A percentile compares a stretch with the other conserved stretches of the same genome.
Evolutionary conservation across 2,888 invertebrate species (phyloP).

Genomic region (Spialia ferax): DNA sequence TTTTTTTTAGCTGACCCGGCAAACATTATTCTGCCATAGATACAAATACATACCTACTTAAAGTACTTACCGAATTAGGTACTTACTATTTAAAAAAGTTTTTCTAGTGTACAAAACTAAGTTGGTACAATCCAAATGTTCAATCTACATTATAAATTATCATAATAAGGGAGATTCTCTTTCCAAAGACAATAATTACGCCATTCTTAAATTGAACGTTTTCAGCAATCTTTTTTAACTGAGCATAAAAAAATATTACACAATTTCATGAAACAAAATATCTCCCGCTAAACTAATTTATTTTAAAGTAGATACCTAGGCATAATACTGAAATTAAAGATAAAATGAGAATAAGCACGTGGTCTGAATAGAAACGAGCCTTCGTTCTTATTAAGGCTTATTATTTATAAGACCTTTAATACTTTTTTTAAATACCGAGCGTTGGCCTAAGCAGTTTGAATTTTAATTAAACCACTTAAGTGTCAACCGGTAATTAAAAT

Average conservation of each 20-base stretch:
- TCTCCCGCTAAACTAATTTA: constrained; percentile 6
- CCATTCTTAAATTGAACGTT: background rate
- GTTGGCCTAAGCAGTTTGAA: constrained; percentile 54
- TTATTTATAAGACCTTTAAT: constrained; percentile 31
- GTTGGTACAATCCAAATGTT: too few relatives aligned
- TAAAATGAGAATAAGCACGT: constrained; percentile 21
- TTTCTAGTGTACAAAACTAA: too few relatives aligned
- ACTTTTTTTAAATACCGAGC: constrained; percentile 18
- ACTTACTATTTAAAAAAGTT: too few relatives aligned
- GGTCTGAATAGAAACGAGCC: constrained; percentile 23
- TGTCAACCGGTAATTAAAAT: constrained; percentile 53
- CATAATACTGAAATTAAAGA: constrained; percentile 24
- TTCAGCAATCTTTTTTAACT: background rate
- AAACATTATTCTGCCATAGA: too few relatives aligned
- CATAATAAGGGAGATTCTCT: too few relatives aligned
- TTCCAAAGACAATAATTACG: background rate
- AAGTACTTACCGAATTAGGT: too few relatives aligned
- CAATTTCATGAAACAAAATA: constrained; percentile 1
- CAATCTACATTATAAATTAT: too few relatives aligned
- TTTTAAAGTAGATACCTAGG: constrained; percentile 19
- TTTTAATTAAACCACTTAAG: constrained; percentile 75
- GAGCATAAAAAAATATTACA: background rate
- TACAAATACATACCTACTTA: too few relatives aligned
- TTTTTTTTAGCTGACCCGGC: too few relatives aligned
- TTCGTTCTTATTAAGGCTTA: constrained; percentile 25